Evolutionary conservation across 2,888 invertebrate genomes (phyloP), one percentile per base, ranked within the genome.

Genomic region (Heliothis peltigera): DNA sequence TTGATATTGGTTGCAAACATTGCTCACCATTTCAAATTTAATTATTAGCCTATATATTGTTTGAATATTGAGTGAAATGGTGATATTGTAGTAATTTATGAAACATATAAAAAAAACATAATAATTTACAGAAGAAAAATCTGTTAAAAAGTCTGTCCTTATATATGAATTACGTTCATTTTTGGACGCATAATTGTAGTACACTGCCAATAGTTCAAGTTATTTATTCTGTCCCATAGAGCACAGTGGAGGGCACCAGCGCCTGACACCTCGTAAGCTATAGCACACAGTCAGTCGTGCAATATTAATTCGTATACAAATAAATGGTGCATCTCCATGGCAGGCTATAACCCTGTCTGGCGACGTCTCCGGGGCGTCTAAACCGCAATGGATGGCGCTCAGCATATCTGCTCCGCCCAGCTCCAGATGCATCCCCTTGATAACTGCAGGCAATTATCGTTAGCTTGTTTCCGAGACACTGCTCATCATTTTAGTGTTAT

Each of bases 401-500:
- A 21, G 44, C 59, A 49, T 65, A 76, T 76, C 77, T 57, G 39
- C 44, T 53, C 21, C 44, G 21, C 53, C 39, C 64, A 59, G 59
- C 15, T n/a, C 35, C 56, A 52, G 64, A 48, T 64, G 70, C 70
- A 60, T 19, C 22, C 51, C 39, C 48, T 71, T 71, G 59, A 77
- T 71, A 77, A 56, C 62, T 79, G 72, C 57, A 58, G 58, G 62
- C 62, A 65, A 68, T 79, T 75, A 77, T 64, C 57, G 66, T 63
- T 75, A 35, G 70, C 60, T 66, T 61, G 76, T 70, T 78, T 52
- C 55, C 43, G 32, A 75, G 52, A 55, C 59, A 61, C 54, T 62
- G 52, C 51, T 75, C 61, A 78, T 76, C 64, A 77, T 79, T 75
- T 60, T 61, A 78, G 58, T 76, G 79, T 75, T 76, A 70, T 70